These are phyloP conservation scores for Acanthococcus lagerstroemiae DNA, from an alignment of 2,888 invertebrate genomes.

Conservation along the genomic window DNA sequence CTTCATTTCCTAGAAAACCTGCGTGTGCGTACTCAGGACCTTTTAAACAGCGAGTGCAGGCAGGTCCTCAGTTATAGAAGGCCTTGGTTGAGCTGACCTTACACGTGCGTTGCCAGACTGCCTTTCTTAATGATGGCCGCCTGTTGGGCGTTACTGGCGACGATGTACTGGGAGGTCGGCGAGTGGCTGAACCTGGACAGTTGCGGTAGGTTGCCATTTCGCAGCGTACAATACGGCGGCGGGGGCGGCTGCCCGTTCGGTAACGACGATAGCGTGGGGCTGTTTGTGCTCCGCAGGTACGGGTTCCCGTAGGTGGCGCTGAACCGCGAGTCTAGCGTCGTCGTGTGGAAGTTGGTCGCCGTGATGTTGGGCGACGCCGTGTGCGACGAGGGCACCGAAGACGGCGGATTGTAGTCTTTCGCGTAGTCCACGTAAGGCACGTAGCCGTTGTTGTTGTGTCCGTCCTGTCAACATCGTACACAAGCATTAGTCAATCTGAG, in stretches of 20 bases:
- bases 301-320: conserved; percentile 85
- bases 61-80: not conserved
- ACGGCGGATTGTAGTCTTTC: conserved; percentile 77
- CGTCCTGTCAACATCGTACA: conserved; percentile 49
- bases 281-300: conserved; percentile 61
- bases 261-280: conserved; percentile 70
- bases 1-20: no score
- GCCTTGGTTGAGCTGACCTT: conserved; percentile 36
- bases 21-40: no score
- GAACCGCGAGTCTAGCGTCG: conserved; percentile 67
- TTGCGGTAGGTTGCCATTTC: conserved; percentile 48
- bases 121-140: conserved; percentile 53
- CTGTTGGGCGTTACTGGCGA: conserved; percentile 48
- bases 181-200: conserved; percentile 43
- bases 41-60: no score
- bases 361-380: conserved; percentile 34
- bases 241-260: conserved; percentile 44
- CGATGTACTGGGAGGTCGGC: conserved; percentile 44
- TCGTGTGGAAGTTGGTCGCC: conserved; percentile 40
- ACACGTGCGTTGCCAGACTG: conserved; percentile 57
- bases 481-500: no score
- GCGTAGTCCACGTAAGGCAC: conserved; percentile 82
- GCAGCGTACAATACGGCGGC: conserved; percentile 37
- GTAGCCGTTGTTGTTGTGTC: conserved; percentile 74
- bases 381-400: conserved; percentile 36